A percentile compares a stretch with the other conserved stretches of the same genome.
phyloP scores from a whole-genome alignment of 2,888 invertebrate genomes.

The Tipula helvola region DNA sequence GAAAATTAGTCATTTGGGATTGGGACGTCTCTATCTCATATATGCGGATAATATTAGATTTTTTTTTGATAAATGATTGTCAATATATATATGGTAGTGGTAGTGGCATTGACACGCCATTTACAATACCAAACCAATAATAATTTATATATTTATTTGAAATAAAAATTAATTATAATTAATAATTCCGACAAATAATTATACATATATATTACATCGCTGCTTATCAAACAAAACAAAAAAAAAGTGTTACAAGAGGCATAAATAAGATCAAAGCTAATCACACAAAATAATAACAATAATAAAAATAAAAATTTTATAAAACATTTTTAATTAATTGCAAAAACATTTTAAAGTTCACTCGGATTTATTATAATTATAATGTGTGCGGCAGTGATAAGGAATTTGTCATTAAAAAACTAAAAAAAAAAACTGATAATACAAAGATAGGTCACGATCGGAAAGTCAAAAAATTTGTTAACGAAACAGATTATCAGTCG shows the following conservation, averaged over 20 bases:
- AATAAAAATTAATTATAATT: conserved; percentile 4
- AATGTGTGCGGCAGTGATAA: neutral
- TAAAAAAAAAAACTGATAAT: neutral
- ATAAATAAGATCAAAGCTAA: neutral
- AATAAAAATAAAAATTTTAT: neutral
- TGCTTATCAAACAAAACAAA: neutral
- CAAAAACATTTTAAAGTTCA: neutral
- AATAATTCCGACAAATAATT: neutral
- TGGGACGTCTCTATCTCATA: neutral
- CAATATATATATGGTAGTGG: neutral
- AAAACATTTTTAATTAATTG: neutral
- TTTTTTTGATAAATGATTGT: neutral
- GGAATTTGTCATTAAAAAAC: neutral
- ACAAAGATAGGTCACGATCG: neutral
- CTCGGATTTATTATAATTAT: neutral
- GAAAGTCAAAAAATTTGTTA: neutral
- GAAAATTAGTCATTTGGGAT: conserved; percentile 8
- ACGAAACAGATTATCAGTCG: neutral
- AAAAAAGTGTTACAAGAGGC: neutral
- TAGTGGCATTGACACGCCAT: neutral
- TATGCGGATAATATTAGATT: neutral
- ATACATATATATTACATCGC: neutral
- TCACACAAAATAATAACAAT: no score
- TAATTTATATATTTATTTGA: neutral
- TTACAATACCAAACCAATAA: neutral